These are phyloP conservation scores for Aleiodes sp. DNA, from an alignment of 1,140 invertebrate genomes.

Conservation along the genomic window DNA sequence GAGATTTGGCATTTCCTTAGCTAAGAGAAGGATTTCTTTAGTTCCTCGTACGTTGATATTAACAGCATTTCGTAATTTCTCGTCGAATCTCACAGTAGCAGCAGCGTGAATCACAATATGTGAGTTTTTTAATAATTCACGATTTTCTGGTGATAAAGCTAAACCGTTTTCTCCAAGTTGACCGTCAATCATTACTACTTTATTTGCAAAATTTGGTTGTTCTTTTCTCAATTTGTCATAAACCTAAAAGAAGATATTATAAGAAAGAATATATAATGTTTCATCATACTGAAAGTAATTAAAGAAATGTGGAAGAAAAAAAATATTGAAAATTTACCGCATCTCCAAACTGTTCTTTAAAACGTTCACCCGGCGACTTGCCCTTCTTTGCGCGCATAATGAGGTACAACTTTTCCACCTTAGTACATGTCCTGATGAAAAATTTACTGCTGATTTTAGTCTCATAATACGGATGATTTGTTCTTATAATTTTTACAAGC, in stretches of 20 bases:
- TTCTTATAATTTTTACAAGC: background rate
- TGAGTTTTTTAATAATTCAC: slow-evolving; percentile 61
- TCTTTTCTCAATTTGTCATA: slow-evolving; percentile 64
- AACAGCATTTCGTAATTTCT: slow-evolving; percentile 73
- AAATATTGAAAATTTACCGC: slow-evolving; percentile 61
- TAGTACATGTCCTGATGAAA: slow-evolving; percentile 72
- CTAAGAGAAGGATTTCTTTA: slow-evolving; percentile 69
- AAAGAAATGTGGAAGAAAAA: background rate
- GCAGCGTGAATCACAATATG: slow-evolving; percentile 87
- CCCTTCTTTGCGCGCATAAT: slow-evolving; percentile 77
- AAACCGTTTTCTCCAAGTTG: slow-evolving; percentile 69
- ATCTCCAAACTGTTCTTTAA: slow-evolving; percentile 69
- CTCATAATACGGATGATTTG: background rate
- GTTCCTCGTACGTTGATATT: slow-evolving; percentile 73
- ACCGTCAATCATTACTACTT: slow-evolving; percentile 71
- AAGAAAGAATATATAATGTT: too few species aligned
- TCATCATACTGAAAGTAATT: too few species aligned
- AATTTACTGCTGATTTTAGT: background rate
- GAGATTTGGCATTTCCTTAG: slow-evolving; percentile 73
- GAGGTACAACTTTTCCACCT: slow-evolving; percentile 73
- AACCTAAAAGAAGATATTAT: slow-evolving; percentile 60
- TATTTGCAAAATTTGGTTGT: slow-evolving; percentile 60
- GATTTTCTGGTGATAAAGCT: slow-evolving; percentile 68
- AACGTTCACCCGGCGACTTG: slow-evolving; percentile 68
- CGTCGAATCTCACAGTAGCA: slow-evolving; percentile 90